A percentile compares a stretch with the other conserved stretches of the same genome.
Evolutionary conservation across 2,888 invertebrate species (phyloP).

Genomic region (Cosmia pyralina): DNA sequence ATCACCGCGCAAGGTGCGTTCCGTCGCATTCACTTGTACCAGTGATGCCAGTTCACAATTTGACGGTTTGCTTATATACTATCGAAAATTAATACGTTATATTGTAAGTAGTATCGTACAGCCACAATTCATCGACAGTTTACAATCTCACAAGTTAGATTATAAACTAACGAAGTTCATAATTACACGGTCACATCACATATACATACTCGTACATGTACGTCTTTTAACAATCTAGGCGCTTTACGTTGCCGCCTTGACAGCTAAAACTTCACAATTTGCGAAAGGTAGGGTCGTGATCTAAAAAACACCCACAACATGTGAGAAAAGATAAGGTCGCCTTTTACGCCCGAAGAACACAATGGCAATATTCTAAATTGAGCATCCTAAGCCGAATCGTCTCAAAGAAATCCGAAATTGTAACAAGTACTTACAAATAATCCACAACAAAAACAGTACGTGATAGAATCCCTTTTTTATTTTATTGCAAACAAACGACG

Average conservation of each 20-base stretch:
- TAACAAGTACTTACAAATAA: slow-evolving; percentile 49
- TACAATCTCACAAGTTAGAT: too few relatives aligned
- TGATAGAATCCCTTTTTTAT: slow-evolving; percentile 35
- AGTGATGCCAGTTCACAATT: too few relatives aligned
- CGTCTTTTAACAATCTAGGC: neutral
- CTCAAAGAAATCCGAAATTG: slow-evolving; percentile 19
- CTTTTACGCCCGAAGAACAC: neutral
- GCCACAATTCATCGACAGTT: too few relatives aligned
- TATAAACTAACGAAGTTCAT: too few relatives aligned
- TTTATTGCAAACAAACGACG: slow-evolving; percentile 23
- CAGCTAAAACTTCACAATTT: neutral
- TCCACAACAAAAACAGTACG: slow-evolving; percentile 38
- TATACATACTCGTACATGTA: too few relatives aligned
- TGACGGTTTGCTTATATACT: too few relatives aligned
- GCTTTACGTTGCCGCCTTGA: neutral
- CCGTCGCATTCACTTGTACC: too few relatives aligned
- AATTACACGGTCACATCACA: too few relatives aligned
- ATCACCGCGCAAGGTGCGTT: too few relatives aligned
- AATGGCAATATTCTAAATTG: neutral
- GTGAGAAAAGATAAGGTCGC: neutral
- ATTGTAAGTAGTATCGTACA: too few relatives aligned
- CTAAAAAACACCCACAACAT: neutral
- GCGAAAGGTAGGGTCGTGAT: neutral
- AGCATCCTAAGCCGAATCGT: neutral
- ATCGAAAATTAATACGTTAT: too few relatives aligned